Evolutionary conservation across 2,113 vertebrate genomes (phyloP), one percentile per base, ranked within the genome.

Genomic region (Oryzias javanicus): DNA sequence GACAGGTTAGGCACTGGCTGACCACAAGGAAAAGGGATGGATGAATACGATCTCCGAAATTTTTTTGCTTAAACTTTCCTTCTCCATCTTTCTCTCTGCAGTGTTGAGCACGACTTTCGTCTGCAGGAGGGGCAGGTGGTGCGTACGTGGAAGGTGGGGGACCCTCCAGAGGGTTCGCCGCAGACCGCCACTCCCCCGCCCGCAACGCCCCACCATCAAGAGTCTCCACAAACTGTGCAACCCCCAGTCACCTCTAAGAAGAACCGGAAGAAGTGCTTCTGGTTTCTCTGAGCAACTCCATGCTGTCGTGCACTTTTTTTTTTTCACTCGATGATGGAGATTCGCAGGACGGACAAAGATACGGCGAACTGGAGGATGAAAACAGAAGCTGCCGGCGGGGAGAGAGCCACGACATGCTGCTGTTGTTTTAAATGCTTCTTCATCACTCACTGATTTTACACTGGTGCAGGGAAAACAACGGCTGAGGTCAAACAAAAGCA

Each of bases 91-190:
- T 59, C 16, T 65, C 35, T 68, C 12, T 63, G 25, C 54, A 92
- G 91, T 42, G 91, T 92, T 40, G 91, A 92, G 73, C 91, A 92
- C 25, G 91, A 92, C 82, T 92, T 92, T 22, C 86, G 91, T 57
- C 88, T 91, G 62, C 91, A 92, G 82, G 91, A 92, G 64, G 91
- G 91, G 6, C 90, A 91, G 81, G 89, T 92, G 81, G 88, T 90
- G 0, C 87, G 89, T 48, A 88, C 81, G 8, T 92, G 91, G 91
- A 92, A 89, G 67, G 89, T 92, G 27, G 85, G 83, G 1, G 91
- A 91, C 72, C 89, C 82, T 17, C 86, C 89, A 0, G 89, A 88
- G 56, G 83, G 79, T 50, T 83, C 79, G 8, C 87, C 90, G 1
- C 87, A 80, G 78, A 70, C 80, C 15, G 51, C 78, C 42, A 77